phyloP scores from a whole-genome alignment of 2,113 vertebrate species.

The Myotis yumanensis region DNA sequence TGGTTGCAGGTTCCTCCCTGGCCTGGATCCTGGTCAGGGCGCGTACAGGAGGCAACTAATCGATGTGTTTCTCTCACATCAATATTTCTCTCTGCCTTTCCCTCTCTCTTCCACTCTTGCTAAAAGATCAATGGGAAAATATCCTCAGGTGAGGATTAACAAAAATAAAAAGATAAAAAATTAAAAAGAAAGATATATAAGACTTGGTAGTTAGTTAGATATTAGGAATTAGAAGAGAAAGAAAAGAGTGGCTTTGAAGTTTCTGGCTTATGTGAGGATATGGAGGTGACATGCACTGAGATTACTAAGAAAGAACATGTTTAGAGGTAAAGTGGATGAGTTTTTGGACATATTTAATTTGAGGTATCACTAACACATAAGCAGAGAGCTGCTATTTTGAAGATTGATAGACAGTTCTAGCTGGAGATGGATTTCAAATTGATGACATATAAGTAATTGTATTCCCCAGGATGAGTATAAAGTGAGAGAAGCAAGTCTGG shows the following conservation, averaged over 20 bases:
- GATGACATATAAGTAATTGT: background rate
- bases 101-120: too few species aligned
- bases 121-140: too few species aligned
- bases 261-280: background rate
- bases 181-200: background rate
- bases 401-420: background rate
- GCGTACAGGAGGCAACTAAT: too few species aligned
- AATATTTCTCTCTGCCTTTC: too few species aligned
- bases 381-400: background rate
- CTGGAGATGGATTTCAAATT: slow-evolving; percentile 11
- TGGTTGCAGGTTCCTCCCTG: too few species aligned
- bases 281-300: background rate
- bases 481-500: background rate
- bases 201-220: background rate
- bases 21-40: too few species aligned
- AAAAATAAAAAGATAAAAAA: too few species aligned
- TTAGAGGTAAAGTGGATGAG: background rate
- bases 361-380: background rate
- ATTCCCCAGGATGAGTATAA: background rate
- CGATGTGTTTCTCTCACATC: too few species aligned
- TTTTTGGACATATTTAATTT: background rate
- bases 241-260: background rate
- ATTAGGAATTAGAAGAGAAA: background rate
- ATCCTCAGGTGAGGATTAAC: too few species aligned
- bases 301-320: background rate